These are phyloP conservation scores for Phalloptychus januarius DNA, from an alignment of 2,797 vertebrate genomes.

Conservation along the genomic window DNA sequence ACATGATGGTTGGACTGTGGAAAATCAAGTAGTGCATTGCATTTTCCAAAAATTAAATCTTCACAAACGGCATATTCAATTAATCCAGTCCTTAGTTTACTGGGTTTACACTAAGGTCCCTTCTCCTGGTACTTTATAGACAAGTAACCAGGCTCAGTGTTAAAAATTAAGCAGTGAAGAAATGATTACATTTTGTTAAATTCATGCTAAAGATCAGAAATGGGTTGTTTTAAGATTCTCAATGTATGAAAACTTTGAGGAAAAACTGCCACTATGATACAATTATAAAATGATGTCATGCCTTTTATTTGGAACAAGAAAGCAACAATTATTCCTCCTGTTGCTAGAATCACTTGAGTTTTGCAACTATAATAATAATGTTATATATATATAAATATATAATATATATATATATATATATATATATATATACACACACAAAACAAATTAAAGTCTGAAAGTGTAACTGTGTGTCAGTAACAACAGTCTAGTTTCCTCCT, in stretches of 20 bases:
- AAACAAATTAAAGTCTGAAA: neutral
- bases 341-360: neutral
- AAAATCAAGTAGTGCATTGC: too few relatives aligned
- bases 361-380: neutral
- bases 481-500: slow-evolving; percentile 17
- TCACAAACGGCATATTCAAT: neutral
- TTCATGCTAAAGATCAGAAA: neutral
- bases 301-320: neutral
- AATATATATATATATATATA: too few relatives aligned
- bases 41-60: too few relatives aligned
- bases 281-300: neutral
- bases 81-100: neutral
- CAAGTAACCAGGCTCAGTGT: neutral
- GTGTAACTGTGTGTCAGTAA: neutral
- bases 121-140: neutral
- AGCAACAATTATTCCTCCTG: neutral
- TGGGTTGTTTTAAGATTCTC: neutral
- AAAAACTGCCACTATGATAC: neutral
- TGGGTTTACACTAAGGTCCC: neutral
- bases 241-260: neutral
- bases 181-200: slow-evolving; percentile 22
- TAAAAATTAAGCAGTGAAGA: slow-evolving; percentile 18
- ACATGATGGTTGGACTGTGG: too few relatives aligned
- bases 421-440: too few relatives aligned
- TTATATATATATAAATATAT: too few relatives aligned